phyloP scores from a whole-genome alignment of 2,888 invertebrate genomes.

The Heliconius hortense region DNA sequence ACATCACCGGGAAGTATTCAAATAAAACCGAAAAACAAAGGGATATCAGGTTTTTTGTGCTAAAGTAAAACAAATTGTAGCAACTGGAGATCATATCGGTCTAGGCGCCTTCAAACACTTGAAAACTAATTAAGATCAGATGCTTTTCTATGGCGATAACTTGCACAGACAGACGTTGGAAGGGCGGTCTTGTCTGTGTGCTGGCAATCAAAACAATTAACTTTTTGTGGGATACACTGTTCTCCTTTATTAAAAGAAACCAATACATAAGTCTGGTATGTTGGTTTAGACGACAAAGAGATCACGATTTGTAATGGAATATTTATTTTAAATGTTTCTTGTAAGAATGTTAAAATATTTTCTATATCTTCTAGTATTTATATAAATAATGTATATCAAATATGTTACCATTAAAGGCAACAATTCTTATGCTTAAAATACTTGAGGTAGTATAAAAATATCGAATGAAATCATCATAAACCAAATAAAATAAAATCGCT shows the following conservation, averaged over 20 bases:
- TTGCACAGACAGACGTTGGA: constrained; percentile 66
- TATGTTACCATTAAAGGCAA: not conserved
- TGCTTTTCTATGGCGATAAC: constrained; percentile 80
- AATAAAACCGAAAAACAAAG: constrained; percentile 77
- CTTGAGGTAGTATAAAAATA: constrained; percentile 40
- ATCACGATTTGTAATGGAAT: constrained; percentile 12
- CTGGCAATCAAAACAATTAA: constrained; percentile 81
- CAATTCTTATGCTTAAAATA: constrained; percentile 29
- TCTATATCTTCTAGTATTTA: not conserved
- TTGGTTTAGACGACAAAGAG: constrained; percentile 45
- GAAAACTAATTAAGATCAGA: constrained; percentile 82
- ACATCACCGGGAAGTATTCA: constrained; percentile 75
- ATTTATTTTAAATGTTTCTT: not conserved
- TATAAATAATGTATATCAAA: constrained; percentile 1
- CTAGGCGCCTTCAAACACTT: constrained; percentile 79
- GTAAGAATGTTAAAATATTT: not conserved
- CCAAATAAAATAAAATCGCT: constrained; percentile 61
- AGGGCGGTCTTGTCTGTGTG: constrained; percentile 70
- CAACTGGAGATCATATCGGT: constrained; percentile 77
- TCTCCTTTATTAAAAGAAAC: constrained; percentile 41
- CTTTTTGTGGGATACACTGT: constrained; percentile 70
- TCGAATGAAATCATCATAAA: constrained; percentile 53
- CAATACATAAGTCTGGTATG: constrained; percentile 42
- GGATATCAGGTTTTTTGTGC: constrained; percentile 69
- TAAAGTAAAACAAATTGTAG: constrained; percentile 80